A percentile compares a stretch with the other conserved stretches of the same genome.
These are phyloP conservation scores for Callopanchax toddi DNA, from an alignment of 2,113 vertebrate genomes.

Conservation along the genomic window DNA sequence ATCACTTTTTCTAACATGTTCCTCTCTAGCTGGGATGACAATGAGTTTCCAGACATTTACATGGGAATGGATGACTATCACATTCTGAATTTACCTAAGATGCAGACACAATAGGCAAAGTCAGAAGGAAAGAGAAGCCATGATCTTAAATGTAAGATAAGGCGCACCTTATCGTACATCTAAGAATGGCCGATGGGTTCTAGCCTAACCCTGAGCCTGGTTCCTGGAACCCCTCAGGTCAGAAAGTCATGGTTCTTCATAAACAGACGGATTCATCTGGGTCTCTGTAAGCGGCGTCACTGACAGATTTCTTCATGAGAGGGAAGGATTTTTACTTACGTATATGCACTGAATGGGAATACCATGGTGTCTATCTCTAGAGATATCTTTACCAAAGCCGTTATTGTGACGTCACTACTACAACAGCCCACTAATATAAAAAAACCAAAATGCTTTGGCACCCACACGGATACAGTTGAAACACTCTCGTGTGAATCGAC, in stretches of 20 bases:
- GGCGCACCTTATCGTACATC: slow-evolving; percentile 81
- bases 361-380: slow-evolving; percentile 60
- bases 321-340: slow-evolving; percentile 79
- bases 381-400: slow-evolving; percentile 80
- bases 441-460: slow-evolving; percentile 82
- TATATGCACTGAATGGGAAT: slow-evolving; percentile 75
- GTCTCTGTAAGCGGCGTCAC: slow-evolving; percentile 43
- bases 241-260: background rate
- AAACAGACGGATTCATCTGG: slow-evolving; percentile 49
- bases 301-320: slow-evolving; percentile 75
- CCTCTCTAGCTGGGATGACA: slow-evolving; percentile 37
- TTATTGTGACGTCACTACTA: slow-evolving; percentile 86
- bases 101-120: slow-evolving; percentile 78
- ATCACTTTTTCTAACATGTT: slow-evolving; percentile 8
- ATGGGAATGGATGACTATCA: slow-evolving; percentile 66
- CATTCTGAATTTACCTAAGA: slow-evolving; percentile 82
- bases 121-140: slow-evolving; percentile 74
- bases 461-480: slow-evolving; percentile 85
- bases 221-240: slow-evolving; percentile 10
- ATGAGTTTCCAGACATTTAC: slow-evolving; percentile 54
- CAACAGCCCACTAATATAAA: slow-evolving; percentile 80
- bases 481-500: slow-evolving; percentile 81
- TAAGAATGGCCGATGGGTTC: slow-evolving; percentile 74
- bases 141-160: slow-evolving; percentile 82
- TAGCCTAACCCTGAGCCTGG: slow-evolving; percentile 34